Evolutionary conservation across 2,888 invertebrate species (phyloP).

Genomic region (Steinernema hermaphroditum): DNA sequence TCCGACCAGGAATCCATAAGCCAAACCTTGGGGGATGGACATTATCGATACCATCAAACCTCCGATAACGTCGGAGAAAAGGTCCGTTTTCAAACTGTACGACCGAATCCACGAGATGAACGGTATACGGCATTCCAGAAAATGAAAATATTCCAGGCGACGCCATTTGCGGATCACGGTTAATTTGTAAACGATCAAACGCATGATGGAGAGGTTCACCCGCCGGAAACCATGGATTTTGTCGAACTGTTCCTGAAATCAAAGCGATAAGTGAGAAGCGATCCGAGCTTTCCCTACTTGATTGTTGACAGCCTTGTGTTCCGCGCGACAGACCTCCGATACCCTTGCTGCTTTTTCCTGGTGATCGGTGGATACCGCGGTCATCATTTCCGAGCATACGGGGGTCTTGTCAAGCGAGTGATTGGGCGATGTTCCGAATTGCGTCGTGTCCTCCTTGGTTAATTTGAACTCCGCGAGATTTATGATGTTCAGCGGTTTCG

Average conservation of each 20-base stretch:
- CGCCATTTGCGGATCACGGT: constrained; percentile 40
- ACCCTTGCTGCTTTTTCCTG: not conserved
- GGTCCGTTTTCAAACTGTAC: constrained; percentile 46
- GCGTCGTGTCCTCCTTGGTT: not conserved
- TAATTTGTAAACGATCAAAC: constrained; percentile 37
- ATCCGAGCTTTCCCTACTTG: not conserved
- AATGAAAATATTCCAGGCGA: constrained; percentile 44
- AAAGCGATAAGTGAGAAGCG: too few species aligned
- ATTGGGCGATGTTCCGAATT: not conserved
- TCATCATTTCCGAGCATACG: not conserved
- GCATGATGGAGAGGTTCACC: constrained; percentile 39
- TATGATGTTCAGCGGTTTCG: not conserved
- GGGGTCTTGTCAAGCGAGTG: not conserved
- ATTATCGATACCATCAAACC: constrained; percentile 55
- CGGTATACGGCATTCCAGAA: constrained; percentile 43
- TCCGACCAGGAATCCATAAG: constrained; percentile 68
- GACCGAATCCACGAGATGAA: constrained; percentile 48
- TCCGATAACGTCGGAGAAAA: constrained; percentile 49
- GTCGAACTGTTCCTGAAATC: constrained; percentile 41
- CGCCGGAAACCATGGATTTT: constrained; percentile 41
- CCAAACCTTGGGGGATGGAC: constrained; percentile 58
- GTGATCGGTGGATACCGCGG: not conserved
- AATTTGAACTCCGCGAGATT: not conserved
- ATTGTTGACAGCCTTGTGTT: not conserved
- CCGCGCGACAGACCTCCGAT: not conserved